Conservation (phyloP, 2,888 invertebrate genomes). For the Bombylius discolor region DNA sequence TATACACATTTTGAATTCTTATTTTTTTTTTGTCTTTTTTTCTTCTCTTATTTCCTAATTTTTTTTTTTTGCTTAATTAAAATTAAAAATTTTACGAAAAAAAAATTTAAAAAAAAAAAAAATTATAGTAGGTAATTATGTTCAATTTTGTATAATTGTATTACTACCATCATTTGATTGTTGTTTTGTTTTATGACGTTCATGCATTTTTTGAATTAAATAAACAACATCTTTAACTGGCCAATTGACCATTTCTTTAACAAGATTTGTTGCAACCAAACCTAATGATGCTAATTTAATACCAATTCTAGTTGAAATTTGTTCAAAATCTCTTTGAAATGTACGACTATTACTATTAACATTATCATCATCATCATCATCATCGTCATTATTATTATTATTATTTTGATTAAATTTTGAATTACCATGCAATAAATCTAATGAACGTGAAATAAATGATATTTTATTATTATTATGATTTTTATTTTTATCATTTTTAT, state of each 20-base stretch:
- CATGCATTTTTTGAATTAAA: constrained; percentile 20
- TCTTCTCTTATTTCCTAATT: no score
- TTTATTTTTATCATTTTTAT: not conserved
- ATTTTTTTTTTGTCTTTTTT: no score
- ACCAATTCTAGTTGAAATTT: constrained; percentile 23
- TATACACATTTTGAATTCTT: not conserved
- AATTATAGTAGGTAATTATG: no score
- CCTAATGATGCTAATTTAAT: constrained; percentile 33
- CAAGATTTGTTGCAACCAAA: constrained; percentile 28
- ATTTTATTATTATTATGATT: not conserved
- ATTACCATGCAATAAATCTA: constrained; percentile 3
- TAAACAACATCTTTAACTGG: constrained; percentile 21
- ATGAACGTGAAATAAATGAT: constrained; percentile 13
- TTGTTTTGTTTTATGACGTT: not conserved
- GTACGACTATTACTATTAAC: not conserved
- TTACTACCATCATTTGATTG: not conserved
- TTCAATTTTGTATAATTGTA: not conserved
- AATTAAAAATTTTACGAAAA: no score
- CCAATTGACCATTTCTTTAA: constrained; percentile 28
- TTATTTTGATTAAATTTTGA: not conserved
- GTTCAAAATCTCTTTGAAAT: constrained; percentile 9
- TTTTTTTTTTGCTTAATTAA: no score
- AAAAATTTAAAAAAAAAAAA: no score
- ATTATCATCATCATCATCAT: not conserved
- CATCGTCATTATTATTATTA: not conserved